A percentile compares a stretch with the other conserved stretches of the same genome.
Evolutionary conservation across 2,113 vertebrate species (phyloP).

Genomic region (Chionodraco myersi): DNA sequence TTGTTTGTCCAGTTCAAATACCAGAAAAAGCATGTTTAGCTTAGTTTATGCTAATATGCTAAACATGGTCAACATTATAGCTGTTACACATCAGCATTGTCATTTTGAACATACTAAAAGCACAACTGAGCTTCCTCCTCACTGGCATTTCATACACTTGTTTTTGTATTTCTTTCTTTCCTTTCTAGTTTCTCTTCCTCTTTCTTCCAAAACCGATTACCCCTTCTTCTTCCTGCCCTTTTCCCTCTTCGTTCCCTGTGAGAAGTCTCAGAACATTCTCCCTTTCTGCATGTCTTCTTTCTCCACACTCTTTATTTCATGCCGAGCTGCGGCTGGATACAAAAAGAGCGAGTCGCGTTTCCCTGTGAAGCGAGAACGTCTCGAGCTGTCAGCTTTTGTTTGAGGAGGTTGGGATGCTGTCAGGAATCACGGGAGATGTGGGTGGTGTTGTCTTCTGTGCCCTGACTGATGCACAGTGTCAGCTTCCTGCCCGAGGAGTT

Average conservation of each 20-base stretch:
- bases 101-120: background rate
- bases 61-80: no score
- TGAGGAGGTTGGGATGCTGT: slow-evolving; percentile 34
- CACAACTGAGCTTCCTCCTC: background rate
- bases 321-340: background rate
- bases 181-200: background rate
- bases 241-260: background rate
- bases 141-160: background rate
- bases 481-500: slow-evolving; percentile 35
- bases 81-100: background rate
- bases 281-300: background rate
- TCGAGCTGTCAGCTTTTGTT: slow-evolving; percentile 59
- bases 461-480: slow-evolving; percentile 68
- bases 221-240: background rate
- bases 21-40: no score
- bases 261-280: slow-evolving; percentile 9
- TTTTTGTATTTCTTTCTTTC: no score
- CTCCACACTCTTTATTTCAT: background rate
- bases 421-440: slow-evolving; percentile 36
- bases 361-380: background rate
- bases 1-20: no score
- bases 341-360: slow-evolving; percentile 25
- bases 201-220: background rate
- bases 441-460: slow-evolving; percentile 25
- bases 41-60: no score